Conservation (phyloP, 2,113 vertebrate species). For the Lagenorhynchus albirostris region DNA sequence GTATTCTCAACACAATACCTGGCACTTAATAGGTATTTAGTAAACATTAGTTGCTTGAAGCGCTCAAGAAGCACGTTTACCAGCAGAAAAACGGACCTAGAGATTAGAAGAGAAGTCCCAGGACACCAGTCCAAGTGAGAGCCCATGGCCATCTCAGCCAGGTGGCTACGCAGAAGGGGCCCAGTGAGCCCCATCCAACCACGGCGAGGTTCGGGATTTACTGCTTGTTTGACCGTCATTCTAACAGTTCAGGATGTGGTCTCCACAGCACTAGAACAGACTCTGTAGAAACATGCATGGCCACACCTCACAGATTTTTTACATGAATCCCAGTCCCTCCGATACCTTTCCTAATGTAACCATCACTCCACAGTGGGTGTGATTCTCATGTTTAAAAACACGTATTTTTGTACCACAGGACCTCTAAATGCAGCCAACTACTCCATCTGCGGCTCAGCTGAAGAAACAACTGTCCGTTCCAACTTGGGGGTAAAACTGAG, state of each 20-base stretch:
- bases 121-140: not conserved
- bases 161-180: not conserved
- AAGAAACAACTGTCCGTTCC: constrained; percentile 46
- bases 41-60: not conserved
- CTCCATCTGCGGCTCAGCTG: constrained; percentile 33
- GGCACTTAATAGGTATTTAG: not conserved
- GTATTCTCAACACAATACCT: not conserved
- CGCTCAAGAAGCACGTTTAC: not conserved
- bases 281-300: not conserved
- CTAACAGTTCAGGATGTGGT: not conserved
- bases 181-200: not conserved
- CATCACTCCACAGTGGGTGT: not conserved
- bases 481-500: not conserved
- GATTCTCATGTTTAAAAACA: not conserved
- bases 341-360: not conserved
- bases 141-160: not conserved
- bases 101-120: not conserved
- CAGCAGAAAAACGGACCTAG: not conserved
- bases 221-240: not conserved
- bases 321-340: not conserved
- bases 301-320: not conserved
- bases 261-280: not conserved
- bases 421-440: constrained; percentile 45
- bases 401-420: constrained; percentile 1
- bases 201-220: not conserved